Conservation (phyloP, 2,797 vertebrate species). For the Mormyrops boulengeri region DNA sequence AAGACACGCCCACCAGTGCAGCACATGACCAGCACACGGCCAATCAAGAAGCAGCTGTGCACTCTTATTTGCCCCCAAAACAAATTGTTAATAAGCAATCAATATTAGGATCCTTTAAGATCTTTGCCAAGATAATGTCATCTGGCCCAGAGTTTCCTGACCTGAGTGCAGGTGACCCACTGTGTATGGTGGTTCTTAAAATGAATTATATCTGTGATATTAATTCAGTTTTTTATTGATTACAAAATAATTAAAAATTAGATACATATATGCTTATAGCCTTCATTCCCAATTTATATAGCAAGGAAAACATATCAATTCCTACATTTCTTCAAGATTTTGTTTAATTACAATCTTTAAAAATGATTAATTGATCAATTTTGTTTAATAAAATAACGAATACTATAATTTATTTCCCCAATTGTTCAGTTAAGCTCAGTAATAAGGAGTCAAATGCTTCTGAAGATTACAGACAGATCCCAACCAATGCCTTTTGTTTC, state of each 20-base stretch:
- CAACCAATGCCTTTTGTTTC: background rate
- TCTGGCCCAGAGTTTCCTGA: background rate
- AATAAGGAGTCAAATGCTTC: background rate
- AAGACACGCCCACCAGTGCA: background rate
- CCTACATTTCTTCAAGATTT: no score
- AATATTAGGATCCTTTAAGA: background rate
- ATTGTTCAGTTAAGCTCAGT: background rate
- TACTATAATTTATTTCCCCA: background rate
- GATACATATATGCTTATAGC: no score
- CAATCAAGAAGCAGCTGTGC: background rate
- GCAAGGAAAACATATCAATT: no score
- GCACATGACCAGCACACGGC: background rate
- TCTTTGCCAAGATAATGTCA: background rate
- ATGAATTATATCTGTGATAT: no score
- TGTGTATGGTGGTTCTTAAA: background rate
- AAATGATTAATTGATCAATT: background rate
- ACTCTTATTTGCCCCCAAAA: background rate
- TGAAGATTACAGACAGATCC: background rate
- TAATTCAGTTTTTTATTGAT: no score
- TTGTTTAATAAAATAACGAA: background rate
- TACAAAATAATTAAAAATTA: no score
- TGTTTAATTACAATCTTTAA: background rate
- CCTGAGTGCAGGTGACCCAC: background rate
- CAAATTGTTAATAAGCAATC: background rate
- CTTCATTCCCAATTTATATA: no score